These are phyloP conservation scores for Holacanthus passer DNA, from an alignment of 2,113 vertebrate genomes.

Conservation along the genomic window DNA sequence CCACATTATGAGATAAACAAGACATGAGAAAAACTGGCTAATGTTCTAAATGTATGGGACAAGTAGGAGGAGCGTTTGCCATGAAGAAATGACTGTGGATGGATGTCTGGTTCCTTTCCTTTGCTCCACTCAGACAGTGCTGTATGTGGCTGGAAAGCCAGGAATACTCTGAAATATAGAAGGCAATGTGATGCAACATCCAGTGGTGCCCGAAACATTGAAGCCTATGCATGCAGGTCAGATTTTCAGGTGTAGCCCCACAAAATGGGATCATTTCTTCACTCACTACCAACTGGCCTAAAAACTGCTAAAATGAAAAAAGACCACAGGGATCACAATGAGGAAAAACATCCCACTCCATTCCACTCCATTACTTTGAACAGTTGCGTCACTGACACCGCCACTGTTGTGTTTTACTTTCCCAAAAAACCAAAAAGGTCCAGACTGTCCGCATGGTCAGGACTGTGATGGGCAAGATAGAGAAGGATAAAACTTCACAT, in stretches of 20 bases:
- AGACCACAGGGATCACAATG: background rate
- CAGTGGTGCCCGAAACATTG: background rate
- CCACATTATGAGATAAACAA: conserved; percentile 4
- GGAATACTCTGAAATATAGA: background rate
- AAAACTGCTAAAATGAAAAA: conserved; percentile 1
- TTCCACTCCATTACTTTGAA: background rate
- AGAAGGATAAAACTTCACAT: too few species aligned
- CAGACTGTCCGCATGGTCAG: too few species aligned
- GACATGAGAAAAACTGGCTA: conserved; percentile 16
- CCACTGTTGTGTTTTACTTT: too few species aligned
- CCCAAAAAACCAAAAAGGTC: too few species aligned
- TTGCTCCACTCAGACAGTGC: background rate
- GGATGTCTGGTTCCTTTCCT: background rate
- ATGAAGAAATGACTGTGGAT: background rate
- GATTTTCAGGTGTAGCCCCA: background rate
- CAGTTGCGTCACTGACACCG: background rate
- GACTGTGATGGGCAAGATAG: too few species aligned
- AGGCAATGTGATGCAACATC: background rate
- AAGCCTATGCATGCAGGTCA: background rate
- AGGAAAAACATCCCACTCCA: background rate
- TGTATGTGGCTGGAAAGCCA: background rate
- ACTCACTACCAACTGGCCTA: background rate
- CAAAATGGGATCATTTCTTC: background rate
- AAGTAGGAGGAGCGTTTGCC: background rate
- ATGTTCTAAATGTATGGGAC: background rate